Percentiles rank a stretch among this genome's conserved stretches.
Evolutionary conservation across 2,113 vertebrate genomes (phyloP).

Genomic region (Thomomys bottae): DNA sequence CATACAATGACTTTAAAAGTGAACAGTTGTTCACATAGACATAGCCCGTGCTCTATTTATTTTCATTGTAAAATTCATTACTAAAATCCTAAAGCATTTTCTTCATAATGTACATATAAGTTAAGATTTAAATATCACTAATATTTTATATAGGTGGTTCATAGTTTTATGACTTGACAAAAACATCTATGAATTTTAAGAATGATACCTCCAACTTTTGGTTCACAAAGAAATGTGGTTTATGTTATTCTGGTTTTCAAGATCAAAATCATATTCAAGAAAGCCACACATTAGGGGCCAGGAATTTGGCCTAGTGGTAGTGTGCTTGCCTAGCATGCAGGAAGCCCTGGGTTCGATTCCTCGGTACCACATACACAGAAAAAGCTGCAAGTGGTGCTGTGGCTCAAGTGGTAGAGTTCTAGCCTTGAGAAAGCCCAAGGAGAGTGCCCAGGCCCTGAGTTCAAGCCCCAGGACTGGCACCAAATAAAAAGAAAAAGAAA

Average conservation of each 20-base stretch:
- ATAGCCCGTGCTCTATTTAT: background rate
- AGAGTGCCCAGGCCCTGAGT: no score
- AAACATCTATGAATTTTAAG: background rate
- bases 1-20: background rate
- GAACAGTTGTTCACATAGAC: background rate
- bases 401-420: no score
- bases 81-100: background rate
- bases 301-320: no score
- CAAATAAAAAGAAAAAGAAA: no score
- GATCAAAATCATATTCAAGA: background rate
- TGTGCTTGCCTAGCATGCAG: no score
- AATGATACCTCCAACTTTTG: background rate
- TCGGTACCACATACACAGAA: no score
- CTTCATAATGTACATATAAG: background rate
- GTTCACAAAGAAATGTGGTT: constrained; percentile 7
- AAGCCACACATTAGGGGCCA: no score
- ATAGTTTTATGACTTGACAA: background rate
- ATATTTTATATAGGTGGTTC: constrained; percentile 24
- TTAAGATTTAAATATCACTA: background rate
- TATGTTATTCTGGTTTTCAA: background rate
- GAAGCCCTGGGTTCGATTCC: no score
- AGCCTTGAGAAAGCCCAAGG: no score
- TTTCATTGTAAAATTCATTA: constrained; percentile 10
- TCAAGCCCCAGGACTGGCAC: no score
- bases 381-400: no score